Evolutionary conservation across 2,797 vertebrate species (phyloP), one percentile per base, ranked within the genome.

Genomic region (Hephaestus fuliginosus): DNA sequence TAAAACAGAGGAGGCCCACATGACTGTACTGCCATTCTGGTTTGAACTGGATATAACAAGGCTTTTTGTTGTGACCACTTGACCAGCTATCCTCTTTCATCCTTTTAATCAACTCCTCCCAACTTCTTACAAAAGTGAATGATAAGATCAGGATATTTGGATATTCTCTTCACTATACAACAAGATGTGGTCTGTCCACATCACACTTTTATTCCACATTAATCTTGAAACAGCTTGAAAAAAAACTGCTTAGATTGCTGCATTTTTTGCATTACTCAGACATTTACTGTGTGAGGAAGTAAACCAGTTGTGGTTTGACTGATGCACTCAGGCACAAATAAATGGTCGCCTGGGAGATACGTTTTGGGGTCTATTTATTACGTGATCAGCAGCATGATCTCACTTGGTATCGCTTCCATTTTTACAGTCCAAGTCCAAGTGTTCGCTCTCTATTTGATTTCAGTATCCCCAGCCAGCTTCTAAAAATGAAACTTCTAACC

Each of bases 31-130:
- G 78, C 75, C 75, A 17, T 77, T 89, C 91, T 88, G 87, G 89
- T 90, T 91, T 86, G 64, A 89, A 88, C 87, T 81, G 85, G 90
- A 92, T 89, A 41, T 86, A 88, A 92, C 87, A 84, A 85, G 66
- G 65, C 46, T 82, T 74, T 88, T 36, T 89, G 83, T 78, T 90
- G 81, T 85, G 53, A 67, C 63, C 25, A 18, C 76, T 84, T 78
- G 28, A 65, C 25, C 64, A 67, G 71, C 75, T 78, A 55, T 86
- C 78, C 67, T 64, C 65, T 82, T 86, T 88, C 70, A 76, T 72
- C 56, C 39, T 25, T 58, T 39, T 39, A 39, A 39, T 43, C 18
- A 22, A n/a, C 39, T 70, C 53, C n/a, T 60, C 43, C n/a, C 46
- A 28, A 10, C 39, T 60, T 67, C 55, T 56, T 53, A 7, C 44